These are phyloP conservation scores for Prinia subflava DNA, from an alignment of 2,113 vertebrate genomes.

Conservation along the genomic window DNA sequence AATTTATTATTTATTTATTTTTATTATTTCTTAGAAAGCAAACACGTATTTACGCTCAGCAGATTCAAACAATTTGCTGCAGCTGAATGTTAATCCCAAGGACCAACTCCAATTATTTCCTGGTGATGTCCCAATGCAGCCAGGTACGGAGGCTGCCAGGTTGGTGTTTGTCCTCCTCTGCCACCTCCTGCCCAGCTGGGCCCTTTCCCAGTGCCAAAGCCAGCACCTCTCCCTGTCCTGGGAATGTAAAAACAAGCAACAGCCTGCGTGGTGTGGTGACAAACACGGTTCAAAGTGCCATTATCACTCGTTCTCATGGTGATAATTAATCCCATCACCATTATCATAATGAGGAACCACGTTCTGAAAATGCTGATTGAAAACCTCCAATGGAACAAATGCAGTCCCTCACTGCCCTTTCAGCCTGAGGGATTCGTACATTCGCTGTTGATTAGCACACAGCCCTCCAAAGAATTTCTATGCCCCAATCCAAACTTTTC, in stretches of 20 bases:
- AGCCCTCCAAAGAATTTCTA: conserved; percentile 66
- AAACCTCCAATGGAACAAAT: conserved; percentile 56
- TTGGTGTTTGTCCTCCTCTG: neutral
- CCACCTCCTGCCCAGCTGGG: neutral
- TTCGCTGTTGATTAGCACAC: conserved; percentile 59
- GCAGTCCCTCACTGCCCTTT: conserved; percentile 42
- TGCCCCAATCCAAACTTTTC: conserved; percentile 68
- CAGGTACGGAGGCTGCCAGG: neutral
- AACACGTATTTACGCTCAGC: neutral
- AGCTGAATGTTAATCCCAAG: neutral
- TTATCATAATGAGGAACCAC: conserved; percentile 65
- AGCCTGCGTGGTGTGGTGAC: conserved; percentile 31
- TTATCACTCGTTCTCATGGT: conserved; percentile 53
- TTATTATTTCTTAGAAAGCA: conserved; percentile 12
- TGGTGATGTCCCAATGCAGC: conserved; percentile 18
- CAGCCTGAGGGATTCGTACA: conserved; percentile 61
- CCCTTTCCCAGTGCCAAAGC: neutral
- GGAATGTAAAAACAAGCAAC: conserved; percentile 32
- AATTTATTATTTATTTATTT: neutral
- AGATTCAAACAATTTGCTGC: neutral
- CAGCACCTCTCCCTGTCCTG: neutral
- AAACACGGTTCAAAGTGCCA: conserved; percentile 64
- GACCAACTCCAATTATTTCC: neutral
- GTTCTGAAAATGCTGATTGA: conserved; percentile 69
- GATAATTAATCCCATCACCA: conserved; percentile 73